A percentile compares a stretch with the other conserved stretches of the same genome.
phyloP scores from a whole-genome alignment of 2,888 invertebrate species.

The Rotaria socialis region DNA sequence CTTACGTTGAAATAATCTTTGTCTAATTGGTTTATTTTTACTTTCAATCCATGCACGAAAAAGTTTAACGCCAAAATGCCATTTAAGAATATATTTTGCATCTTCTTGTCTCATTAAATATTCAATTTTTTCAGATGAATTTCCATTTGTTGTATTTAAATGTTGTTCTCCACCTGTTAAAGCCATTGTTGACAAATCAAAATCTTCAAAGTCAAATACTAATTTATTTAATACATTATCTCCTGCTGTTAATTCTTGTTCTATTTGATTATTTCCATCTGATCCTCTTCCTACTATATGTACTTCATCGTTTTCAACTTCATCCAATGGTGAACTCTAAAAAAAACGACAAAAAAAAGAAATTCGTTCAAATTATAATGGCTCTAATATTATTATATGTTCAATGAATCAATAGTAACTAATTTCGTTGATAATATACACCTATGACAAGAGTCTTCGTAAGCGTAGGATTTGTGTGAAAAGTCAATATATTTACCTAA shows the following conservation, averaged over 20 bases:
- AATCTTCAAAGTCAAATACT: slow-evolving; percentile 16
- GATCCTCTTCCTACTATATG: background rate
- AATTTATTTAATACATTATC: slow-evolving; percentile 1
- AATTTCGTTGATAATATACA: too few species aligned
- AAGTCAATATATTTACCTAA: too few species aligned
- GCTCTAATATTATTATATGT: too few species aligned
- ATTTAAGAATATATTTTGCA: slow-evolving; percentile 40
- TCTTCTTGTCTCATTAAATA: slow-evolving; percentile 38
- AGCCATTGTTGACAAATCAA: slow-evolving; percentile 20
- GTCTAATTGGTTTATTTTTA: slow-evolving; percentile 39
- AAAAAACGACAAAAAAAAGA: background rate
- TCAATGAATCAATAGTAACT: too few species aligned
- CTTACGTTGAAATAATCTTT: background rate
- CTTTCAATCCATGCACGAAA: slow-evolving; percentile 41
- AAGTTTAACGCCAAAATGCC: slow-evolving; percentile 44
- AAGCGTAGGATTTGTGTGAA: too few species aligned
- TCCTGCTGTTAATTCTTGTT: slow-evolving; percentile 8
- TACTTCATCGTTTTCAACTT: background rate
- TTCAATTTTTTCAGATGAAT: background rate
- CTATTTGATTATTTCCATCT: background rate
- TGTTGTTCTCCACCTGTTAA: background rate
- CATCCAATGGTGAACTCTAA: slow-evolving; percentile 24
- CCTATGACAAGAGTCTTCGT: too few species aligned
- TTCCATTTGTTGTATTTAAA: background rate
- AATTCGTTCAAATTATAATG: too few species aligned